Evolutionary conservation across 2,888 invertebrate species (phyloP).

Genomic region (Eledone cirrhosa): DNA sequence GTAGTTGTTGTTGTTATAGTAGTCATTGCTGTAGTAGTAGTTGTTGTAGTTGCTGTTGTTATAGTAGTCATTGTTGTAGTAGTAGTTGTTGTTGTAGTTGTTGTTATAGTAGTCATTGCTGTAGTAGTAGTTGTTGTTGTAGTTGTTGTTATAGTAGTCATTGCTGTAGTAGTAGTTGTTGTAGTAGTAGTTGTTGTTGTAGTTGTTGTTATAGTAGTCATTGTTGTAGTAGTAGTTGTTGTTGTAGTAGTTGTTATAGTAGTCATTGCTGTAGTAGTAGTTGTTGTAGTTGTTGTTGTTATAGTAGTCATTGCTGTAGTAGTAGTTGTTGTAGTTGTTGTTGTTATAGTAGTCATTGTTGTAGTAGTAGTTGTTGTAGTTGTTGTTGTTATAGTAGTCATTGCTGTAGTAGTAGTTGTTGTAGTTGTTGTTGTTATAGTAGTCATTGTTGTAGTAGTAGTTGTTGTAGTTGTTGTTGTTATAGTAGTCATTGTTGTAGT

Average conservation of each 20-base stretch:
- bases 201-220: too few relatives aligned
- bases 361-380: conserved; percentile 4
- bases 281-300: background rate
- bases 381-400: too few relatives aligned
- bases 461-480: too few relatives aligned
- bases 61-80: too few relatives aligned
- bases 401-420: background rate
- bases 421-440: background rate
- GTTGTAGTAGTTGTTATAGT: conserved; percentile 7
- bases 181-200: conserved; percentile 26
- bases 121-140: conserved; percentile 12
- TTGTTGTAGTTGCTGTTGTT: too few relatives aligned
- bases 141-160: conserved; percentile 26
- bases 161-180: conserved; percentile 27
- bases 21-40: too few relatives aligned
- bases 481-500: too few relatives aligned
- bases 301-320: background rate
- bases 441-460: too few relatives aligned
- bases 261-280: background rate
- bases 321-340: background rate
- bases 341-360: too few relatives aligned
- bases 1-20: too few relatives aligned
- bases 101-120: background rate
- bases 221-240: conserved; percentile 8
- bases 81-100: background rate